These are phyloP conservation scores for Asarcornis scutulata DNA, from an alignment of 2,113 vertebrate species.

Conservation along the genomic window DNA sequence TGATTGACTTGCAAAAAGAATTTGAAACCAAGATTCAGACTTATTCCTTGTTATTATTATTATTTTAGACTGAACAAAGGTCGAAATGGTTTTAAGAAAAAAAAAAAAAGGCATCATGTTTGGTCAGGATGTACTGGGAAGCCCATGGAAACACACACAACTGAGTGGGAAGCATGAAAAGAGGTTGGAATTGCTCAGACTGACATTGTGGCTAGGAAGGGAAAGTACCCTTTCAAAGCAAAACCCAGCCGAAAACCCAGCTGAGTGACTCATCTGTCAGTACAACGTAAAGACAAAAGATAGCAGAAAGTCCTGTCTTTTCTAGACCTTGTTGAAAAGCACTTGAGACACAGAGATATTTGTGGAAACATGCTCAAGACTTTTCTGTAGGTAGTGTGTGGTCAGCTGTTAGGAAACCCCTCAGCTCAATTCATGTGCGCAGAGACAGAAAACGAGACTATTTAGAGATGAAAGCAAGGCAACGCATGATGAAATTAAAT, in stretches of 20 bases:
- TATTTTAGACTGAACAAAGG: background rate
- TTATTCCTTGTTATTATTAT: too few relatives aligned
- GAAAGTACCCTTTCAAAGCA: background rate
- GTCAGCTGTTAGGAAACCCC: background rate
- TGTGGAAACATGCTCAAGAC: background rate
- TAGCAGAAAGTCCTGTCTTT: background rate
- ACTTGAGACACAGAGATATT: background rate
- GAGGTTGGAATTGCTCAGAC: background rate
- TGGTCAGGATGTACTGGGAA: conserved; percentile 1
- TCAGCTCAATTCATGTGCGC: background rate
- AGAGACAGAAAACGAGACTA: background rate
- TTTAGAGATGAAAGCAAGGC: background rate
- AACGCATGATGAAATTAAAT: background rate
- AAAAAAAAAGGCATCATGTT: background rate
- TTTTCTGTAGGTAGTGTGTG: background rate
- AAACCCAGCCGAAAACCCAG: background rate
- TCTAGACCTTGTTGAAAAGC: background rate
- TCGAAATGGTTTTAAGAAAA: conserved; percentile 10
- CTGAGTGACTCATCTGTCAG: background rate
- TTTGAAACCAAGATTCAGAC: background rate
- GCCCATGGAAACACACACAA: background rate
- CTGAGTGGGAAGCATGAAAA: background rate
- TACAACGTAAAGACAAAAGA: background rate
- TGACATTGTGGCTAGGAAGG: background rate
- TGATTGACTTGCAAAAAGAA: background rate